Evolutionary conservation across 2,113 vertebrate species (phyloP).

Genomic region (Saccopteryx bilineata): DNA sequence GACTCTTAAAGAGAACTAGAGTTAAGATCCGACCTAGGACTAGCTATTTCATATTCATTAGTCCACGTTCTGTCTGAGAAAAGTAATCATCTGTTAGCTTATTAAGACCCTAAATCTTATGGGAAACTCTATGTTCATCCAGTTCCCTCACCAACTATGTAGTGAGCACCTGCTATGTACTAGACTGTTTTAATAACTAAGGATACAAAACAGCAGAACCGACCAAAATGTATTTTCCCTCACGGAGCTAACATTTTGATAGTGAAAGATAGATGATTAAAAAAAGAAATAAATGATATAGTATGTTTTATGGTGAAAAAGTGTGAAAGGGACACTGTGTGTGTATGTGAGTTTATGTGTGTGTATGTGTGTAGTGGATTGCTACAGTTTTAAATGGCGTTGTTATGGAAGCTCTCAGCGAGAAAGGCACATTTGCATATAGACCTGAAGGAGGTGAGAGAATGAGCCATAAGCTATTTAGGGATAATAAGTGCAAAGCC

Average conservation of each 20-base stretch:
- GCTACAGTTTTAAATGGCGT: neutral
- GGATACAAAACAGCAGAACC: neutral
- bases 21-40: neutral
- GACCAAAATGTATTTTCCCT: slow-evolving; percentile 10
- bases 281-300: neutral
- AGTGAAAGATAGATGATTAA: neutral
- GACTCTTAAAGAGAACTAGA: slow-evolving; percentile 1
- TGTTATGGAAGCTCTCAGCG: neutral
- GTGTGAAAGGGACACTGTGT: neutral
- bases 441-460: neutral
- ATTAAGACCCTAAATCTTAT: neutral
- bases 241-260: slow-evolving; percentile 23
- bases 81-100: neutral
- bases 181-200: neutral
- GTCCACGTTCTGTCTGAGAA: neutral
- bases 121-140: neutral
- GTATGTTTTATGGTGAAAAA: neutral
- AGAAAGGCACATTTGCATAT: neutral
- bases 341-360: neutral
- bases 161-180: neutral
- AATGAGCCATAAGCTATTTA: neutral
- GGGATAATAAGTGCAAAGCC: neutral
- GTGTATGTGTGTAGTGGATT: neutral
- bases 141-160: neutral
- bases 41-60: neutral